Percentiles rank a stretch among this genome's conserved stretches.
Conservation (phyloP, 2,888 invertebrate species). For the Agriopis leucophaearia region DNA sequence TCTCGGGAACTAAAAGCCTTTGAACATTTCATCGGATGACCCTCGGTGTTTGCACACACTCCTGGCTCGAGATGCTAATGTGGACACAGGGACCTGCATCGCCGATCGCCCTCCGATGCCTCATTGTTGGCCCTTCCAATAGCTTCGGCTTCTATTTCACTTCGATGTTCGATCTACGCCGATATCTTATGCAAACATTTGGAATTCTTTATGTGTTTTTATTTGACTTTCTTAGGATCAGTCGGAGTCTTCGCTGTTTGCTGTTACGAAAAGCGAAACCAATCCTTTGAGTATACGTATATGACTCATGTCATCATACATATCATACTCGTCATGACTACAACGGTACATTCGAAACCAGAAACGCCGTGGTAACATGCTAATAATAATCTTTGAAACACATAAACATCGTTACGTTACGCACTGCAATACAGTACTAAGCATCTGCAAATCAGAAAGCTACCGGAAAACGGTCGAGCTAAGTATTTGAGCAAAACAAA, state of each 20-base stretch:
- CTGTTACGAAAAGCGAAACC: slow-evolving; percentile 30
- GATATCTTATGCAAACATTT: slow-evolving; percentile 74
- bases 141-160: slow-evolving; percentile 78
- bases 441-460: slow-evolving; percentile 42
- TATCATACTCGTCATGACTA: background rate
- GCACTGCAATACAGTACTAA: slow-evolving; percentile 18
- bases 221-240: slow-evolving; percentile 41
- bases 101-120: slow-evolving; percentile 82
- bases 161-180: slow-evolving; percentile 68
- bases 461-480: slow-evolving; percentile 60
- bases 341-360: background rate
- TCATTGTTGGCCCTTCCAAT: slow-evolving; percentile 80
- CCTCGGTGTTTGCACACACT: slow-evolving; percentile 85
- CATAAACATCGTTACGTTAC: slow-evolving; percentile 20
- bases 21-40: slow-evolving; percentile 87
- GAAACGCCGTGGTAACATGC: background rate
- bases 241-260: slow-evolving; percentile 32
- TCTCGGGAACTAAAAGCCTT: slow-evolving; percentile 87
- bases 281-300: slow-evolving; percentile 14
- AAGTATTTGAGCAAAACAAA: slow-evolving; percentile 84
- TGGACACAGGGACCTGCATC: slow-evolving; percentile 86
- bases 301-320: slow-evolving; percentile 12
- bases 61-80: slow-evolving; percentile 85
- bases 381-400: slow-evolving; percentile 3
- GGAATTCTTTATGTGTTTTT: slow-evolving; percentile 50